Evolutionary conservation across 1,140 invertebrate genomes (phyloP), one percentile per base, ranked within the genome.

Genomic region (Drosophila watanabei): DNA sequence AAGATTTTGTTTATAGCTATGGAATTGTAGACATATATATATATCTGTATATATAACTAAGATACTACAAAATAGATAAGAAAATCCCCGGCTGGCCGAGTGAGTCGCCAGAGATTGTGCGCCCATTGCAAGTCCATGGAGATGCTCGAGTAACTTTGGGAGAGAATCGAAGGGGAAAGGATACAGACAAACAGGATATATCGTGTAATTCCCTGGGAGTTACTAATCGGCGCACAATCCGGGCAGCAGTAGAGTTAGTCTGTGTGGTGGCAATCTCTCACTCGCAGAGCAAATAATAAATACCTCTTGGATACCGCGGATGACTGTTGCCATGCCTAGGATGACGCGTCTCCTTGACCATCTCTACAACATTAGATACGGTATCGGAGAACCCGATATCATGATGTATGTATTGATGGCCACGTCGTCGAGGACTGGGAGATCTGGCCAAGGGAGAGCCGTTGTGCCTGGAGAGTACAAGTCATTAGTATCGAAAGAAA

Each of bases 371-470:
- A 94, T 98, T 98, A 93, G 96, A 97, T 86, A 98, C 98, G 75
- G 97, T 98, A 93, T 98, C 98, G 88, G 97, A 98, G 94, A 99
- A 98, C 45, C 97, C 97, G 88, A 97, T 96, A 93, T 98, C 97
- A 93, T 98, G 97, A 92, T 97, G 96, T 92, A 96, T 95, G 76
- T 96, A 95, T 80, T 95, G 95, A 89, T 94, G 94, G 93, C 96
- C 96, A 81, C 95, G 94, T 75, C 95, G 93, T 91, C 95, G 94
- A 57, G 96, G 96, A 93, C 96, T 96, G 59, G 95, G 95, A 93
- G 94, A 94, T 94, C 95, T 94, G 56, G 94, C 82, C 56, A 94
- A 87, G 51, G 94, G 94, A 54, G 94, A 94, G 75, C 94, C 93
- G 63, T 93, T 94, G 71, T 94, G 92, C 92, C 93, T 94, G 81